phyloP scores from a whole-genome alignment of 2,797 vertebrate genomes.

The Naso thynnoides region DNA sequence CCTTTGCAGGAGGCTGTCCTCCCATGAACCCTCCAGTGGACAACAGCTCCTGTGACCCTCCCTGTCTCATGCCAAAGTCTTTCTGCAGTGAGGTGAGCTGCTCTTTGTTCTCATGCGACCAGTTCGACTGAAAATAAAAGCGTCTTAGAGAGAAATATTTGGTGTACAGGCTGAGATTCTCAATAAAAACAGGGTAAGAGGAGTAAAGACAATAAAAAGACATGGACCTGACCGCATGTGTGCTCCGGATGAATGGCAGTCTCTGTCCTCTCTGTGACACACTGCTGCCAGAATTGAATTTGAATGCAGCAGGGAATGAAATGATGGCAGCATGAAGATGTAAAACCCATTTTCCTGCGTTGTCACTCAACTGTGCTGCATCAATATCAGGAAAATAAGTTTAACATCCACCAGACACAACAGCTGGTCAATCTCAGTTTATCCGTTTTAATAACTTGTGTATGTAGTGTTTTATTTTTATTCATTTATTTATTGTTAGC shows the following conservation, averaged over 20 bases:
- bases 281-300: slow-evolving; percentile 40
- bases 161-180: slow-evolving; percentile 4
- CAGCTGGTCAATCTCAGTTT: slow-evolving; percentile 29
- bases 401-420: slow-evolving; percentile 11
- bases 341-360: slow-evolving; percentile 37
- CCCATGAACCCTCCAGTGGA: slow-evolving; percentile 86
- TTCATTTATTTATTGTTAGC: too few relatives aligned
- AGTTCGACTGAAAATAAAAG: not conserved
- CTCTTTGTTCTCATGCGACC: slow-evolving; percentile 17
- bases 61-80: slow-evolving; percentile 91
- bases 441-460: slow-evolving; percentile 1
- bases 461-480: too few relatives aligned
- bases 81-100: slow-evolving; percentile 93
- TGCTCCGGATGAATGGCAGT: slow-evolving; percentile 36
- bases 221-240: slow-evolving; percentile 14
- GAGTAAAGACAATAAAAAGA: slow-evolving; percentile 23
- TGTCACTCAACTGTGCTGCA: slow-evolving; percentile 36
- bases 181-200: slow-evolving; percentile 23
- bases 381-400: slow-evolving; percentile 5
- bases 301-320: slow-evolving; percentile 53
- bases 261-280: slow-evolving; percentile 32
- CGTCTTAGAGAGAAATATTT: not conserved
- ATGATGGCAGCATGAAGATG: slow-evolving; percentile 44
- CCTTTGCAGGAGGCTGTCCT: slow-evolving; percentile 92
- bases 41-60: slow-evolving; percentile 93